Conservation (phyloP, 2,888 invertebrate genomes). For the Harmothoe impar region DNA sequence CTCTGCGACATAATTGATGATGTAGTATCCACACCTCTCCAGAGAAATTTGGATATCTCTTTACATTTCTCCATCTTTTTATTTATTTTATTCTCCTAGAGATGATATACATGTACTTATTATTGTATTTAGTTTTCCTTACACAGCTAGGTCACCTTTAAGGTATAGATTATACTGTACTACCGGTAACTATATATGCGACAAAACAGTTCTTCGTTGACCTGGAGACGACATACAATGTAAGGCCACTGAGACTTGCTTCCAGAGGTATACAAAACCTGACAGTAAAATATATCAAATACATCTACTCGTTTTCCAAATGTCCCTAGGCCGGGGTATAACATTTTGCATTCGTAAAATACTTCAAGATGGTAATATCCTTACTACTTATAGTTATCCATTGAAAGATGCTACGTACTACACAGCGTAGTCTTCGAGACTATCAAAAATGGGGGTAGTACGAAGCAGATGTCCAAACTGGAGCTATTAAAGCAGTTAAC, state of each 20-base stretch:
- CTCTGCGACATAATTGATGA: neutral
- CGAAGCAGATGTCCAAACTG: neutral
- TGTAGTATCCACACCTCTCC: constrained; percentile 37
- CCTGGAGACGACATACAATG: neutral
- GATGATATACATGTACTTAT: neutral
- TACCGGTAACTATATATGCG: no score
- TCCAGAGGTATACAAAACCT: neutral
- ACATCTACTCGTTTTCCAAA: neutral
- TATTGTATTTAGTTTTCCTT: neutral
- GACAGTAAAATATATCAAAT: neutral
- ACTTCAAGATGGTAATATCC: neutral
- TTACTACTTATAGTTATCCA: neutral
- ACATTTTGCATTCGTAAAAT: neutral
- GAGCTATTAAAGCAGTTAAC: neutral
- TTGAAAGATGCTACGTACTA: neutral
- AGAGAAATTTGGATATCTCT: neutral
- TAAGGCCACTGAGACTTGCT: neutral
- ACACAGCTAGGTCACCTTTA: neutral
- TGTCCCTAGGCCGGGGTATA: no score
- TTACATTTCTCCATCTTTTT: neutral
- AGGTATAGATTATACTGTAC: neutral
- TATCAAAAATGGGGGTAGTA: neutral
- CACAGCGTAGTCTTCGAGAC: neutral
- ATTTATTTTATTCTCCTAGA: neutral
- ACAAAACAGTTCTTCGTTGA: neutral